Evolutionary conservation across 2,888 invertebrate species (phyloP).

Genomic region (Dicyrtomina minuta): DNA sequence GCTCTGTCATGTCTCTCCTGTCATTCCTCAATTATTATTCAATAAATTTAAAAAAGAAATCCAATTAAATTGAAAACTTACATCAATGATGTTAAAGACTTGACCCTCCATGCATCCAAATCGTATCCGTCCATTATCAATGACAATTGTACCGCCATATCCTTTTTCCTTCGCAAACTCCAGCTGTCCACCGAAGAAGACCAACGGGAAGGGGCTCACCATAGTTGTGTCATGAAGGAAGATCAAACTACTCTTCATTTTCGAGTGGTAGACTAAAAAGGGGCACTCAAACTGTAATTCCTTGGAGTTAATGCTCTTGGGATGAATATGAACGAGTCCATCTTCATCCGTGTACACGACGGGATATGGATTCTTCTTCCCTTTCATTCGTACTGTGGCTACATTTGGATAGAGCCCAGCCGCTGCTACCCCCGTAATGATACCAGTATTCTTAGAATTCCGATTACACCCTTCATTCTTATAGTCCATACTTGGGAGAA

Average conservation of each 20-base stretch:
- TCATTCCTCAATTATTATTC: too few species aligned
- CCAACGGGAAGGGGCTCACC: slow-evolving; percentile 74
- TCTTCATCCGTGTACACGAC: slow-evolving; percentile 75
- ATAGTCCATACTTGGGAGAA: slow-evolving; percentile 64
- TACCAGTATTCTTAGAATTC: slow-evolving; percentile 72
- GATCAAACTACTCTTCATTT: slow-evolving; percentile 67
- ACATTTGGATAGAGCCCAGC: slow-evolving; percentile 90
- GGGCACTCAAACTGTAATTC: slow-evolving; percentile 62
- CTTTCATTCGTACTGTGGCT: slow-evolving; percentile 58
- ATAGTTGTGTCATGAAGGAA: slow-evolving; percentile 78
- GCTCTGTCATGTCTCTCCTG: too few species aligned
- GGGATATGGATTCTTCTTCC: slow-evolving; percentile 66
- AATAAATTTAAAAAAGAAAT: background rate
- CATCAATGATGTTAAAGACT: slow-evolving; percentile 22
- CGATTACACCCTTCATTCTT: slow-evolving; percentile 66
- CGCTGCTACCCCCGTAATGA: slow-evolving; percentile 81
- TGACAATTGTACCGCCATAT: slow-evolving; percentile 4
- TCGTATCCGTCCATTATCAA: slow-evolving; percentile 22
- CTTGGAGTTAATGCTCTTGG: slow-evolving; percentile 71
- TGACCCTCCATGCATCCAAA: slow-evolving; percentile 15
- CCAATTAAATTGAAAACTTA: too few species aligned
- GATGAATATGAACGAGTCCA: slow-evolving; percentile 71
- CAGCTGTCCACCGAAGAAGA: slow-evolving; percentile 78
- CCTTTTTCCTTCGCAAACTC: slow-evolving; percentile 69
- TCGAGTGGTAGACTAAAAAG: slow-evolving; percentile 76